These are phyloP conservation scores for Anarrhichthys ocellatus DNA, from an alignment of 2,113 vertebrate genomes.

Conservation along the genomic window DNA sequence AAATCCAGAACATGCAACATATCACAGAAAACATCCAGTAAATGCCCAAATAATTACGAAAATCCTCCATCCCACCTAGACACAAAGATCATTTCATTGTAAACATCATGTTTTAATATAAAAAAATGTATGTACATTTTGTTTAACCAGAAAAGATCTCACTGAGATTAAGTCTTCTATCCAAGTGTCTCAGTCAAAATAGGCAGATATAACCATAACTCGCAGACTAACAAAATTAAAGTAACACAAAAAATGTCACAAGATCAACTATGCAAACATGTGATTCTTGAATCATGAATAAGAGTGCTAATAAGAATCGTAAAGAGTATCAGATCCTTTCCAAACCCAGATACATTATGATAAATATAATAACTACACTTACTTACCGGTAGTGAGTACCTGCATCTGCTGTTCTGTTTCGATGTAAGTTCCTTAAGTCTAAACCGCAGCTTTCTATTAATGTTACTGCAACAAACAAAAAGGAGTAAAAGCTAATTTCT, in stretches of 20 bases:
- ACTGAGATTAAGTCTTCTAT: neutral
- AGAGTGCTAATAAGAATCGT: neutral
- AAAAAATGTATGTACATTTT: neutral
- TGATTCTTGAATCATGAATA: neutral
- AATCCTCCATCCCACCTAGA: conserved; percentile 50
- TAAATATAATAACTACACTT: neutral
- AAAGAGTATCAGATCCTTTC: neutral
- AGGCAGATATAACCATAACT: neutral
- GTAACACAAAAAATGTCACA: neutral
- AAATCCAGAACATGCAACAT: conserved; percentile 45
- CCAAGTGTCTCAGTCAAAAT: neutral
- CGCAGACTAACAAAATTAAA: neutral
- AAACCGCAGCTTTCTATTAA: neutral
- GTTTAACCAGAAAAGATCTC: neutral
- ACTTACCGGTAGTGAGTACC: conserved; percentile 39
- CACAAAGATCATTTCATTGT: conserved; percentile 1
- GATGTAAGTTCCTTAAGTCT: neutral
- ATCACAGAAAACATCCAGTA: conserved; percentile 19
- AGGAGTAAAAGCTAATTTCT: neutral
- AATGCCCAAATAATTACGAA: conserved; percentile 12
- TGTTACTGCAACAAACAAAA: neutral
- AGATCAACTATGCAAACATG: neutral
- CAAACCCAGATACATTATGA: neutral
- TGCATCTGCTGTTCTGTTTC: neutral
- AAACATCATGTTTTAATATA: neutral